Evolutionary conservation across 2,797 vertebrate genomes (phyloP).

Genomic region (Sebastes vulpes): DNA sequence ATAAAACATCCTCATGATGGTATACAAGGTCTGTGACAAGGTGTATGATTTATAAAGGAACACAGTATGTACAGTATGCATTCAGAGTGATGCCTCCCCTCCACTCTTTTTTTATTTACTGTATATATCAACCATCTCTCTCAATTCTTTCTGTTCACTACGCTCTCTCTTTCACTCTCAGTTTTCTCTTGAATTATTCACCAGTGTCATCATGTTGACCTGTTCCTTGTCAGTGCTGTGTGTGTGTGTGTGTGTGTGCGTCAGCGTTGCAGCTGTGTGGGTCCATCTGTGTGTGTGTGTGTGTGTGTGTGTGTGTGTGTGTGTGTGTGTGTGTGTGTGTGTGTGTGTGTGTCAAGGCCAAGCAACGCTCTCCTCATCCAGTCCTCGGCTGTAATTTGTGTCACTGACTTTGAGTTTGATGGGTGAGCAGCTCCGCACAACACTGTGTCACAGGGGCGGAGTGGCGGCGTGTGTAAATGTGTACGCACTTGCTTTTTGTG

Average conservation of each 20-base stretch:
- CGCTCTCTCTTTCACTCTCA: conserved; percentile 69
- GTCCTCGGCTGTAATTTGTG: conserved; percentile 89
- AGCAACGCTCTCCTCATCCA: conserved; percentile 82
- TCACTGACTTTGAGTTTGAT: conserved; percentile 88
- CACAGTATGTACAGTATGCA: conserved; percentile 37
- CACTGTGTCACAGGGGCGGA: conserved; percentile 82
- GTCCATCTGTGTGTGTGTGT: conserved; percentile 56
- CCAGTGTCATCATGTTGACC: conserved; percentile 88
- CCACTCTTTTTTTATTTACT: conserved; percentile 74
- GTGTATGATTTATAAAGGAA: conserved; percentile 56
- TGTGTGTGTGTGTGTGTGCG: conserved; percentile 33
- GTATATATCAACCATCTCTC: conserved; percentile 73
- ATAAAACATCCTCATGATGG: conserved; percentile 51
- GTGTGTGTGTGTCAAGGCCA: conserved; percentile 68
- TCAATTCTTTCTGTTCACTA: conserved; percentile 61
- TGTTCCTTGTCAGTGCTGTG: conserved; percentile 85
- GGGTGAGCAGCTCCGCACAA: conserved; percentile 84
- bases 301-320: conserved; percentile 35
- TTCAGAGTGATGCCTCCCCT: conserved; percentile 26
- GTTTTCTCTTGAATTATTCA: conserved; percentile 88
- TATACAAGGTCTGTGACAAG: conserved; percentile 51
- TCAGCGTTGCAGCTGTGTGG: conserved; percentile 41
- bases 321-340: conserved; percentile 45
- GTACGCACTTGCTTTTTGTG: conserved; percentile 35
- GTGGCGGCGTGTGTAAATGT: conserved; percentile 42